Conservation (phyloP, 2,888 invertebrate species). For the Chrysina gloriosa region DNA sequence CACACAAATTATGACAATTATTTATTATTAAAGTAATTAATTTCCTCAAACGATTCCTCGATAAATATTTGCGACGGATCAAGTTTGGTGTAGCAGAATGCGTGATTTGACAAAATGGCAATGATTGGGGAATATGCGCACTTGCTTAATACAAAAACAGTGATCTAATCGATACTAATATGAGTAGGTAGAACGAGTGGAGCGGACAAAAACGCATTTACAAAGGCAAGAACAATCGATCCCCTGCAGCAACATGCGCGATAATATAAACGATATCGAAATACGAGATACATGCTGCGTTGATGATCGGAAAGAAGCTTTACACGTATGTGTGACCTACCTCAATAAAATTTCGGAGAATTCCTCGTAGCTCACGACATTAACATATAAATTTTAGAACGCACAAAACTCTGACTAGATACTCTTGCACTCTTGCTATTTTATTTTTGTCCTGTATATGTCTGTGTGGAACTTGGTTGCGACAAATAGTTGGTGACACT, state of each 20-base stretch:
- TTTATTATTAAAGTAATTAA: constrained; percentile 26
- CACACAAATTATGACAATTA: constrained; percentile 18
- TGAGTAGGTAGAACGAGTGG: constrained; percentile 12
- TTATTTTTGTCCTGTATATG: constrained; percentile 39
- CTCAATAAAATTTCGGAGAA: constrained; percentile 44
- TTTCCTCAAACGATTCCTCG: background rate
- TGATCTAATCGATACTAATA: constrained; percentile 31
- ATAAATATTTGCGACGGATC: background rate
- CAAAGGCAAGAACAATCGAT: constrained; percentile 15
- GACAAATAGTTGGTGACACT: constrained; percentile 60
- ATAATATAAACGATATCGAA: constrained; percentile 4
- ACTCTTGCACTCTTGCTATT: constrained; percentile 37
- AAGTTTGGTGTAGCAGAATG: background rate
- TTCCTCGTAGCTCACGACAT: constrained; percentile 45
- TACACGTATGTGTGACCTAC: constrained; percentile 46
- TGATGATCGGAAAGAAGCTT: constrained; percentile 26
- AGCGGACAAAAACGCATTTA: constrained; percentile 25
- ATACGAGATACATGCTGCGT: background rate
- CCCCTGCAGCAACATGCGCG: background rate
- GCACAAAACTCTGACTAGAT: constrained; percentile 44
- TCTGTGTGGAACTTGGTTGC: constrained; percentile 47
- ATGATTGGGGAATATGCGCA: constrained; percentile 31
- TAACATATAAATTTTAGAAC: constrained; percentile 48
- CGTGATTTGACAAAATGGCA: constrained; percentile 19
- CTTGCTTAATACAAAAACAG: constrained; percentile 35